These are phyloP conservation scores for Scalopus aquaticus DNA, from an alignment of 2,113 vertebrate species.

Conservation along the genomic window DNA sequence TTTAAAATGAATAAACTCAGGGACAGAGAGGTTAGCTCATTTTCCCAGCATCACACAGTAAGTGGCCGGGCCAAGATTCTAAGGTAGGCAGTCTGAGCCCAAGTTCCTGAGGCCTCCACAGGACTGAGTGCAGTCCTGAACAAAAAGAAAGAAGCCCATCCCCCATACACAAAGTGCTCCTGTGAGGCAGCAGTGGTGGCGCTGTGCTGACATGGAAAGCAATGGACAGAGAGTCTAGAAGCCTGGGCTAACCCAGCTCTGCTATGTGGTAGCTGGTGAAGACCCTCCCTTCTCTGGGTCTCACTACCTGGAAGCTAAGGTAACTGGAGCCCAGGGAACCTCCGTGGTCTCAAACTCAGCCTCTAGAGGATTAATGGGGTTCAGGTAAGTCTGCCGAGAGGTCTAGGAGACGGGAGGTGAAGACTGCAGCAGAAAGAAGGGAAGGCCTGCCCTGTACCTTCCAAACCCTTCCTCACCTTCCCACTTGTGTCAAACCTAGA, in stretches of 20 bases:
- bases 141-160: neutral
- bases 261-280: neutral
- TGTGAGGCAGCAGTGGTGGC: neutral
- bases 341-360: neutral
- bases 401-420: neutral
- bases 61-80: neutral
- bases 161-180: accelerated
- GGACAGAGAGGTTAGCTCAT: neutral
- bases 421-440: neutral
- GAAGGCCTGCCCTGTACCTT: neutral
- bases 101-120: neutral
- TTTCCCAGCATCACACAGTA: neutral
- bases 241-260: neutral
- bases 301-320: neutral
- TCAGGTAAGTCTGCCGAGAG: neutral
- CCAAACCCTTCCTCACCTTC: neutral
- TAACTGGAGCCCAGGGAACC: neutral
- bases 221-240: neutral
- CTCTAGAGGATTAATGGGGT: neutral
- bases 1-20: slow-evolving; percentile 25
- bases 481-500: neutral
- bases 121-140: neutral
- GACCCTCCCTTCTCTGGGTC: neutral
- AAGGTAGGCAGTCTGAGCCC: neutral
- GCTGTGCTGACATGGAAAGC: neutral